A percentile compares a stretch with the other conserved stretches of the same genome.
Conservation (phyloP, 2,888 invertebrate species). For the Caenorhabditis imperialis region DNA sequence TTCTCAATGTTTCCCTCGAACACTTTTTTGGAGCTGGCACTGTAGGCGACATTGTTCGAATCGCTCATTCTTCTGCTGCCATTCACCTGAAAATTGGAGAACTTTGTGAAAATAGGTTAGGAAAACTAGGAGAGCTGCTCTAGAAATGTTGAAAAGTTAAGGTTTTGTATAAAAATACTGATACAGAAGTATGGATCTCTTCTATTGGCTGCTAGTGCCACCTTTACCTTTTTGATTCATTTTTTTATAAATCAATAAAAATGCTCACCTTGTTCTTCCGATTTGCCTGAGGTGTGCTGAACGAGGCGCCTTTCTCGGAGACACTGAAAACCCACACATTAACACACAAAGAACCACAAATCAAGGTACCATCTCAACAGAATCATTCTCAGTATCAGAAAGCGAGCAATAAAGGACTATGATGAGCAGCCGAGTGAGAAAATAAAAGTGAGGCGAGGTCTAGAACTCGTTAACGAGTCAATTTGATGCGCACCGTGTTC, state of each 20-base stretch:
- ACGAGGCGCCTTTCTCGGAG: constrained; percentile 58
- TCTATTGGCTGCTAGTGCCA: too few species aligned
- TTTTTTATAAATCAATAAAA: too few species aligned
- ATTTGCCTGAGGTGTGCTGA: constrained; percentile 63
- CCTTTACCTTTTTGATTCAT: too few species aligned
- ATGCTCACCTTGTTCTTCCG: constrained; percentile 54
- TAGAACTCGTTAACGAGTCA: constrained; percentile 45
- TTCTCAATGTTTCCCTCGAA: constrained; percentile 63
- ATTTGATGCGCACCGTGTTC: constrained; percentile 30
- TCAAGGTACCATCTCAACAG: neutral
- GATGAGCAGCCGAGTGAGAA: neutral
- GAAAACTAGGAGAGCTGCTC: neutral
- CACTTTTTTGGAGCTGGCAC: constrained; percentile 42
- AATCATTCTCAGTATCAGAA: neutral
- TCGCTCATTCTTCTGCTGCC: constrained; percentile 57
- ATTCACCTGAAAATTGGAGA: constrained; percentile 28
- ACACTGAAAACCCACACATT: constrained; percentile 54
- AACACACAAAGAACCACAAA: too few species aligned
- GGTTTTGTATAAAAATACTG: too few species aligned
- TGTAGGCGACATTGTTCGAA: constrained; percentile 47
- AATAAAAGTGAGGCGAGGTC: too few species aligned
- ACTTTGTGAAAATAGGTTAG: neutral
- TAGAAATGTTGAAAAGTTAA: too few species aligned
- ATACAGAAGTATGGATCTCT: too few species aligned
- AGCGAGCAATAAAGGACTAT: neutral